Evolutionary conservation across 2,888 invertebrate species (phyloP).

Genomic region (Neoitamus cyanurus): DNA sequence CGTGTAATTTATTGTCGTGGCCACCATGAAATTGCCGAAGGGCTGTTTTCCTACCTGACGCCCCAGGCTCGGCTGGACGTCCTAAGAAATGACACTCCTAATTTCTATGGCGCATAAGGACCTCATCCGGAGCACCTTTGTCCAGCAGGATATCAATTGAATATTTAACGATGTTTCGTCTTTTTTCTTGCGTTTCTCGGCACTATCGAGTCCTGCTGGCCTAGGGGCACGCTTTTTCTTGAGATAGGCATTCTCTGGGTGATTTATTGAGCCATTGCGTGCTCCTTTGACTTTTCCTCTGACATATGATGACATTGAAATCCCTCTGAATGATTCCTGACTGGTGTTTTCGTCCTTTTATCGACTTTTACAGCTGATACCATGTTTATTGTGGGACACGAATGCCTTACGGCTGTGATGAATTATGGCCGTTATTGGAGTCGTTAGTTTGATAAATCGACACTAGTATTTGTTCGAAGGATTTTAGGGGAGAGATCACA

Average conservation of each 20-base stretch:
- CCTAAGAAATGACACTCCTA: slow-evolving; percentile 39
- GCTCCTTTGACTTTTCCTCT: slow-evolving; percentile 45
- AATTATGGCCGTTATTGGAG: slow-evolving; percentile 36
- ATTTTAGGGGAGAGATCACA: background rate
- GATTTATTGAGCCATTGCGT: slow-evolving; percentile 48
- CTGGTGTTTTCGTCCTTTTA: slow-evolving; percentile 29
- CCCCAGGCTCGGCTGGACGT: background rate
- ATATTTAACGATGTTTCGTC: slow-evolving; percentile 41
- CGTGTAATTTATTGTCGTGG: slow-evolving; percentile 38
- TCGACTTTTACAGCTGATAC: slow-evolving; percentile 30
- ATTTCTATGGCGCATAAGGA: slow-evolving; percentile 37
- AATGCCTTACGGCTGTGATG: background rate
- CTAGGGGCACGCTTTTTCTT: slow-evolving; percentile 36
- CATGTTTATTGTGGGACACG: slow-evolving; percentile 11
- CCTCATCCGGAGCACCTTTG: slow-evolving; percentile 38
- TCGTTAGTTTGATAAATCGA: slow-evolving; percentile 43
- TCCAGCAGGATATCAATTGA: slow-evolving; percentile 46
- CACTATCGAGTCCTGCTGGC: background rate
- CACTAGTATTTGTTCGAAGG: slow-evolving; percentile 10
- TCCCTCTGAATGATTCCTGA: slow-evolving; percentile 24
- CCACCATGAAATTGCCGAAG: slow-evolving; percentile 44
- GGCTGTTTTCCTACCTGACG: slow-evolving; percentile 32
- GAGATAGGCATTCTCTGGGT: slow-evolving; percentile 21
- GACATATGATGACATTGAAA: slow-evolving; percentile 47
- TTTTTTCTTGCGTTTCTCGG: slow-evolving; percentile 19